Conservation (phyloP, 2,888 invertebrate genomes). For the Tachystola acroxantha region DNA sequence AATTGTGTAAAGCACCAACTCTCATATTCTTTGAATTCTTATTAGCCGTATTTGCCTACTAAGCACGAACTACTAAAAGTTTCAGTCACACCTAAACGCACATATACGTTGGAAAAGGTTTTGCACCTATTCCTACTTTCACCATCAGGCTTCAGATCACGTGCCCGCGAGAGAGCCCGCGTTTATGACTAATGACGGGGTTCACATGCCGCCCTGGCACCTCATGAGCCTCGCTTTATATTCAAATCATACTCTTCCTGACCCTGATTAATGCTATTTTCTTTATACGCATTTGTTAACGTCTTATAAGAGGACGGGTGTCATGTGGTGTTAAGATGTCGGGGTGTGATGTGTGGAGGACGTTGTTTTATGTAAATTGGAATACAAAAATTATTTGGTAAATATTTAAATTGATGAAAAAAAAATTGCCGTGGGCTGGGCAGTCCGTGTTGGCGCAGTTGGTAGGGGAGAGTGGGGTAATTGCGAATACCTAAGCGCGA, state of each 20-base stretch:
- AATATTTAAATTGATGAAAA: too few species aligned
- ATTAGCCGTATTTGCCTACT: too few species aligned
- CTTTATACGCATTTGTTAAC: constrained; percentile 61
- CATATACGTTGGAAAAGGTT: constrained; percentile 43
- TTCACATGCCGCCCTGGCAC: constrained; percentile 58
- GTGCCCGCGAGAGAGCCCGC: constrained; percentile 39
- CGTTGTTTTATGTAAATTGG: too few species aligned
- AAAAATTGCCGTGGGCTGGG: too few species aligned
- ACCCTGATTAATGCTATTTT: constrained; percentile 72
- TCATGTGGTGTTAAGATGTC: constrained; percentile 22
- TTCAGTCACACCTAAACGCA: constrained; percentile 38
- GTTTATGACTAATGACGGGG: constrained; percentile 75
- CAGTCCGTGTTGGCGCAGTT: too few species aligned
- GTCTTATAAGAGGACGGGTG: constrained; percentile 41
- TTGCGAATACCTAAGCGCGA: too few species aligned
- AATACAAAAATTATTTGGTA: too few species aligned
- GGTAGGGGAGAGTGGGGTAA: too few species aligned
- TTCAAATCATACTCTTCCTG: constrained; percentile 74
- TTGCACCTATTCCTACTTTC: constrained; percentile 17
- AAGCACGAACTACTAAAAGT: too few species aligned
- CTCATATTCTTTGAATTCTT: too few species aligned
- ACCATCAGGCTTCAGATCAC: constrained; percentile 53
- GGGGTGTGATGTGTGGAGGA: constrained; percentile 7
- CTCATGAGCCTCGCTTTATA: constrained; percentile 56
- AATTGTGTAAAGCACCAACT: too few species aligned